Evolutionary conservation across 2,888 invertebrate species (phyloP), one percentile per base, ranked within the genome.

Genomic region (Tetrapedia diversipes): DNA sequence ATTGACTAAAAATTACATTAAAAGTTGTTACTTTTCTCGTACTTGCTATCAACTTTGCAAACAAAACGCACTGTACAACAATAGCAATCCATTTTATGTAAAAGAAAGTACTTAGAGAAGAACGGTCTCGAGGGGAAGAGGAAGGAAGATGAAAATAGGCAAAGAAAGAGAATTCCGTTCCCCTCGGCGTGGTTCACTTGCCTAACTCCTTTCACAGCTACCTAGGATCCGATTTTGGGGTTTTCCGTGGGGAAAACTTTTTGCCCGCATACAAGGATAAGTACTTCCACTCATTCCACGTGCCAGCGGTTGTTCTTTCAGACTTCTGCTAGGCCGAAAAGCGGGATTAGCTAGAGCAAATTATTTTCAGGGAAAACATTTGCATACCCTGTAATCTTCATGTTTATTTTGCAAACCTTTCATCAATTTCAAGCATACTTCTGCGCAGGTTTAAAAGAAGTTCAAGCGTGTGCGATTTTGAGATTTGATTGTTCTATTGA

Each of bases 241-340:
- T 45, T 27, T 49, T 34, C 57, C 39, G 41, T 39, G 34, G 27
- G 34, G 56, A 74, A 73, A 67, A 77, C 73, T 68, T 78, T 80
- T 68, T 54, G 27, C 43, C 76, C 67, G 59, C 73, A 70, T 77
- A 77, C 79, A 79, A 41, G 67, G 54, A 66, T 70, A 77, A 63
- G 73, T 73, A 67, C 77, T 74, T 74, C 54, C 66, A 27, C 59
- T 47, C 43, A 11, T 29, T 49, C 49, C 43, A 39, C 39, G 27
- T 64, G 57, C 32, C 27, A 27, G 14, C 29, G 59, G 56, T 19
- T 47, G 43, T 66, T 41, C 49, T 24, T 56, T 39, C 41, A n/a
- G 43, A 14, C n/a, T 27, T 10, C 32, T 16, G 61, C 27, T 37
- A 34, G 51, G 56, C 14, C 14, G 47, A 70, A 66, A 41, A 63